phyloP scores from a whole-genome alignment of 2,113 vertebrate genomes.

The Macaca nemestrina region DNA sequence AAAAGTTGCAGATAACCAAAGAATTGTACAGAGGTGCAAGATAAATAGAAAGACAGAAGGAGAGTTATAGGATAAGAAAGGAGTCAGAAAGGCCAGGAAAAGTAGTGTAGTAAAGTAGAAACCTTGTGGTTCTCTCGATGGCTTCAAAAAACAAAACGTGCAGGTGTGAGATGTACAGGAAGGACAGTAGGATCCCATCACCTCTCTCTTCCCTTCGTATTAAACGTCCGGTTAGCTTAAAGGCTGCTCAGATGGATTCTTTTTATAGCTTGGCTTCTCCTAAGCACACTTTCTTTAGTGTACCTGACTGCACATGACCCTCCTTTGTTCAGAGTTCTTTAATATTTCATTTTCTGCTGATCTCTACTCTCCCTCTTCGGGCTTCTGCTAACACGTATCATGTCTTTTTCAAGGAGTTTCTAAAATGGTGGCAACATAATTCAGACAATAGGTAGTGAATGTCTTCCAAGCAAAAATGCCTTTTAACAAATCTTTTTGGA shows the following conservation, averaged over 20 bases:
- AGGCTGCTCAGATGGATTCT: not conserved
- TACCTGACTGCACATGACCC: not conserved
- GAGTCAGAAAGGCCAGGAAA: constrained; percentile 21
- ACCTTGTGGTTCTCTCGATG: not conserved
- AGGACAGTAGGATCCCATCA: not conserved
- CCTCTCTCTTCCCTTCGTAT: not conserved
- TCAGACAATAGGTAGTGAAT: not conserved
- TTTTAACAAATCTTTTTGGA: constrained; percentile 9
- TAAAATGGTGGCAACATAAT: constrained; percentile 14
- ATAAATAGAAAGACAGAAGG: not conserved
- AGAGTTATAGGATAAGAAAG: not conserved
- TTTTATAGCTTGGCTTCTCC: not conserved
- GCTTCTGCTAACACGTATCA: not conserved
- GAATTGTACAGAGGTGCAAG: not conserved
- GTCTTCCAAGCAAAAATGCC: not conserved
- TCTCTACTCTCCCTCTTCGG: not conserved
- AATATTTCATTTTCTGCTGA: not conserved
- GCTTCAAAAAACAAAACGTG: not conserved
- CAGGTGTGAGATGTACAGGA: not conserved
- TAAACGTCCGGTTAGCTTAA: not conserved
- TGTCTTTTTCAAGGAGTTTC: constrained; percentile 36
- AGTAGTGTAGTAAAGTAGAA: not conserved
- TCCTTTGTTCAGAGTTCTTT: not conserved
- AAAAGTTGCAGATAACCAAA: constrained; percentile 22
- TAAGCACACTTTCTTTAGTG: not conserved